Base-by-base conservation (phyloP, 2,888 invertebrate genomes). In the Clepsis dumicolana region DNA sequence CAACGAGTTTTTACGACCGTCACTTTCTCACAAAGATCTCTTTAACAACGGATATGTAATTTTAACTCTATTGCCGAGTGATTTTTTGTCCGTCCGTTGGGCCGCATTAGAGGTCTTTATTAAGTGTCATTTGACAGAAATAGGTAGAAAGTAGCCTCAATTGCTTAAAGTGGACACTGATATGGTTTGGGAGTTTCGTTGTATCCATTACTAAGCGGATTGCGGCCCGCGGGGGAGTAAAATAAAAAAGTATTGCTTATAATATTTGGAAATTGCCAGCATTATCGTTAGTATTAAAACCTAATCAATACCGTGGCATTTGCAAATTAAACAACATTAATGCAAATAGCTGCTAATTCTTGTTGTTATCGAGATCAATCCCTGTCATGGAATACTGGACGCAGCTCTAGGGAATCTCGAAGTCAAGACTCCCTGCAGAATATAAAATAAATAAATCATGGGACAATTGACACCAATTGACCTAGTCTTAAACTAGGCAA, bases 31-130 rank as follows among this genome's bases (percentile, higher is more conserved):
- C 48, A 48, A 35, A 70, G 56, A 57, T 59, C 16, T 53, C 44
- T 72, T n/a, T n/a, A 71, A 56, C 61, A 21, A 64, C 68, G 48
- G 61, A 64, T 57, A 68, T 63, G 35, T 72, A 73, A 73, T 73
- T n/a, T 73, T 65, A 66, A 52, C 65, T 64, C 70, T 62, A 70
- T 70, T 68, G 41, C 24, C 18, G 4, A 48, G 35, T 64, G 18
- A 52, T 57, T 72, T 72, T 71, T 72, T 72, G 70, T 67, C 21
- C 25, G 27, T 18, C 27, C 52, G 35, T 41, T 16, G 18, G 44
- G 18, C 29, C 16, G 60, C 71, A 70, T 70, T 67, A 71, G 64
- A 21, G 52, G 41, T 12, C 65, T 64, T 64, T 60, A 63, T 70
- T 63, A 54, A 66, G 44, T 53, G 38, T 66, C 53, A 64, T 67